phyloP scores from a whole-genome alignment of 2,888 invertebrate species.

The Sarcophaga rosellei region DNA sequence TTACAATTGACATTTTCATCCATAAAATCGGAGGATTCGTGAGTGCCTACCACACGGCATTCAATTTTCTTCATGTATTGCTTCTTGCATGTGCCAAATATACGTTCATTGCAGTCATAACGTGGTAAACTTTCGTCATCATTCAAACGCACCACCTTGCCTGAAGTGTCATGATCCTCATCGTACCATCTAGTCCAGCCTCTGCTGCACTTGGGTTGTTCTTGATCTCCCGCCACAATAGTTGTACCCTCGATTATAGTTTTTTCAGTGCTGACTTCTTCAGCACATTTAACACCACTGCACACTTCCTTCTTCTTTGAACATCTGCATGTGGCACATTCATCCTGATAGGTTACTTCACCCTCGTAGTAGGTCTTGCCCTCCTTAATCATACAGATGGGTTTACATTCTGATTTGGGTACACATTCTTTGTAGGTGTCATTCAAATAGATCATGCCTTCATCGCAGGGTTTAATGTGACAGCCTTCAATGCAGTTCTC shows the following conservation, averaged over 20 bases:
- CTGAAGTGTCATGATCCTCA: slow-evolving; percentile 76
- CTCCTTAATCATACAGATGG: slow-evolving; percentile 86
- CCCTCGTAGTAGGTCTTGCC: slow-evolving; percentile 89
- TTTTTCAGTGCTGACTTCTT: slow-evolving; percentile 51
- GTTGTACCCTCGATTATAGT: slow-evolving; percentile 71
- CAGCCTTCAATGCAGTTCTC: slow-evolving; percentile 94
- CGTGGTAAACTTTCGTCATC: slow-evolving; percentile 79
- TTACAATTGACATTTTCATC: slow-evolving; percentile 90
- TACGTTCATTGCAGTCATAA: slow-evolving; percentile 77
- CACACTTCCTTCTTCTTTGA: slow-evolving; percentile 87
- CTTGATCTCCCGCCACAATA: slow-evolving; percentile 72
- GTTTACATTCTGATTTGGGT: slow-evolving; percentile 87
- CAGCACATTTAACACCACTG: slow-evolving; percentile 86
- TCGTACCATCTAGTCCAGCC: slow-evolving; percentile 94
- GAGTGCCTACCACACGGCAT: slow-evolving; percentile 87
- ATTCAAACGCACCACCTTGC: slow-evolving; percentile 75
- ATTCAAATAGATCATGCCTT: slow-evolving; percentile 88
- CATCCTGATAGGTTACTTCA: slow-evolving; percentile 88
- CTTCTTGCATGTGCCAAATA: slow-evolving; percentile 84
- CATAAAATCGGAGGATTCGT: slow-evolving; percentile 85
- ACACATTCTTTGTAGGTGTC: slow-evolving; percentile 87
- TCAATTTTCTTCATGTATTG: slow-evolving; percentile 87
- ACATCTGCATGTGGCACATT: slow-evolving; percentile 91
- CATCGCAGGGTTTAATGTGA: slow-evolving; percentile 87
- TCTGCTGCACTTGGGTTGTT: slow-evolving; percentile 82